Evolutionary conservation across 2,797 vertebrate genomes (phyloP).

Genomic region (Botia kubotai): DNA sequence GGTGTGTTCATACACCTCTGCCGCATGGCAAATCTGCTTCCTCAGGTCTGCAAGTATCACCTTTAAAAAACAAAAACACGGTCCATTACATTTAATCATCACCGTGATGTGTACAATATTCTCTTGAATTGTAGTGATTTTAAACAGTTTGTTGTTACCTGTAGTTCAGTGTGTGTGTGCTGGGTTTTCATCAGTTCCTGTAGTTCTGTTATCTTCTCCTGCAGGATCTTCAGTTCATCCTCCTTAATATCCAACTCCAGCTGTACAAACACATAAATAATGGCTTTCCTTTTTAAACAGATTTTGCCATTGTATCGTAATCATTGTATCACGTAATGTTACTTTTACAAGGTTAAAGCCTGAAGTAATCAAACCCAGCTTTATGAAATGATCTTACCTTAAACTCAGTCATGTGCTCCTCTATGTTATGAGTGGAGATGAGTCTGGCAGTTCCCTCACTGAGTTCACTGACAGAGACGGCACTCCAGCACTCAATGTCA

Average conservation of each 20-base stretch:
- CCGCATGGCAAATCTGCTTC: slow-evolving; percentile 88
- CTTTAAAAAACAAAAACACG: slow-evolving; percentile 69
- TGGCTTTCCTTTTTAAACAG: slow-evolving; percentile 7
- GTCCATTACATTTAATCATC: neutral
- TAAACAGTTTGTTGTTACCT: too few relatives aligned
- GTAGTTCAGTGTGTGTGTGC: slow-evolving; percentile 88
- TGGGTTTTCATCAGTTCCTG: slow-evolving; percentile 83
- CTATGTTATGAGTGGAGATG: slow-evolving; percentile 79
- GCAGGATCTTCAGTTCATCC: slow-evolving; percentile 82
- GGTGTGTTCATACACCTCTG: slow-evolving; percentile 85
- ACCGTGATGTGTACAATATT: neutral
- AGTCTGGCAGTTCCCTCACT: slow-evolving; percentile 80
- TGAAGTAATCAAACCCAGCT: too few relatives aligned
- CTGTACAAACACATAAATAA: slow-evolving; percentile 73
- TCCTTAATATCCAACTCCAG: slow-evolving; percentile 85
- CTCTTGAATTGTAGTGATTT: too few relatives aligned
- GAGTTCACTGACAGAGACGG: slow-evolving; percentile 80
- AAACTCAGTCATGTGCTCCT: slow-evolving; percentile 81
- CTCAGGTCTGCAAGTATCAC: slow-evolving; percentile 88
- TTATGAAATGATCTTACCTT: slow-evolving; percentile 79
- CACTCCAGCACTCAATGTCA: slow-evolving; percentile 88
- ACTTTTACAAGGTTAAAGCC: neutral
- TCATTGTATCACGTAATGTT: too few relatives aligned
- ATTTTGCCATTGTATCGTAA: neutral
- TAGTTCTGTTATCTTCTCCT: slow-evolving; percentile 85